Evolutionary conservation across 2,888 invertebrate genomes (phyloP).

Genomic region (Hemicrepidius hirtus): DNA sequence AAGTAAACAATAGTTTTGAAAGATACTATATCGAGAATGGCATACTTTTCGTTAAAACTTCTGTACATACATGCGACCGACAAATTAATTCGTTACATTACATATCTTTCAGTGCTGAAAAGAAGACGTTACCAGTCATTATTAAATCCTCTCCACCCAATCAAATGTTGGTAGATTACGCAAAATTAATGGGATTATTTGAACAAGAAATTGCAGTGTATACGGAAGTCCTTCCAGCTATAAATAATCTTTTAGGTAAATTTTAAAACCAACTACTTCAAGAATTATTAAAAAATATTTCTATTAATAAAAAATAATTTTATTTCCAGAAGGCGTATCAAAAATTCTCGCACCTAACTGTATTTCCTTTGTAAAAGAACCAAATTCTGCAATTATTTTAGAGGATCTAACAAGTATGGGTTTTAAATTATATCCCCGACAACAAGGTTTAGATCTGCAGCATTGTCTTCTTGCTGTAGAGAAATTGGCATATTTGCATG

Average conservation of each 20-base stretch:
- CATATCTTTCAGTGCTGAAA: constrained; percentile 54
- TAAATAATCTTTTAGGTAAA: constrained; percentile 69
- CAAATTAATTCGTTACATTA: too few relatives aligned
- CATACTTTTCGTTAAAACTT: too few relatives aligned
- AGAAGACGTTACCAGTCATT: constrained; percentile 62
- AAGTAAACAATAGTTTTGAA: too few relatives aligned
- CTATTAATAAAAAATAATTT: background rate
- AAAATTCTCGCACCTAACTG: background rate
- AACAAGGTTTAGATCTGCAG: constrained; percentile 1
- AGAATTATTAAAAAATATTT: too few relatives aligned
- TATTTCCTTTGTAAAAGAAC: background rate
- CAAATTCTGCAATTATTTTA: background rate
- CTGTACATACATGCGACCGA: too few relatives aligned
- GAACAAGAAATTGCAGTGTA: constrained; percentile 72
- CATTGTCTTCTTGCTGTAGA: constrained; percentile 1
- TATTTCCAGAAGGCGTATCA: background rate
- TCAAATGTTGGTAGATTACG: constrained; percentile 69
- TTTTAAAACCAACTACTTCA: too few relatives aligned
- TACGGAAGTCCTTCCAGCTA: constrained; percentile 68
- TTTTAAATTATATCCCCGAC: background rate
- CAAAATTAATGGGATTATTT: constrained; percentile 71
- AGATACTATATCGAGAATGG: too few relatives aligned
- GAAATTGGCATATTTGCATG: constrained; percentile 8
- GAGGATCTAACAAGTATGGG: background rate
- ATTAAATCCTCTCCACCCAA: constrained; percentile 65